Conservation (phyloP, 2,797 vertebrate species). For the Garrulus glandarius region DNA sequence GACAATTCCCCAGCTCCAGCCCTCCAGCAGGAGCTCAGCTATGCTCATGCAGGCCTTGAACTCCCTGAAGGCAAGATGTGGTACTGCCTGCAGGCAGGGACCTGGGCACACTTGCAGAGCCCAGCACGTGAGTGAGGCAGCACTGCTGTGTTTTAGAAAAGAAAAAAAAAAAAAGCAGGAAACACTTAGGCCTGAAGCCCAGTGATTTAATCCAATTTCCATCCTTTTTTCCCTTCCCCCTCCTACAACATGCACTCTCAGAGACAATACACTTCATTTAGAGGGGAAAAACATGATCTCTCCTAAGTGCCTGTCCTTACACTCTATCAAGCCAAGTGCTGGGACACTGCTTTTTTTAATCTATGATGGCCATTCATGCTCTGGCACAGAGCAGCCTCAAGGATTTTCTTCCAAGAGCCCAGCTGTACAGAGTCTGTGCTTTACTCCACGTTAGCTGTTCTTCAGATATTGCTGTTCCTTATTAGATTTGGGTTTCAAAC, state of each 20-base stretch:
- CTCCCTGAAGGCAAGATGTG: neutral
- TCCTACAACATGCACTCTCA: neutral
- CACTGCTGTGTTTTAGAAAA: neutral
- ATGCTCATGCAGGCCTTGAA: neutral
- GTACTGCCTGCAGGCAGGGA: neutral
- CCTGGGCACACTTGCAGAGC: neutral
- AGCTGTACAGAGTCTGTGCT: neutral
- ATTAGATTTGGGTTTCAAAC: neutral
- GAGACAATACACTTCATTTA: conserved; percentile 31
- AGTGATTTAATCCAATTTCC: conserved; percentile 62
- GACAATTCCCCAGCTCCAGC: neutral
- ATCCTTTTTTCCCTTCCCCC: conserved; percentile 29
- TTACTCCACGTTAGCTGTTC: neutral
- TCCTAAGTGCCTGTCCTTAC: neutral
- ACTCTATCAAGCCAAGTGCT: neutral
- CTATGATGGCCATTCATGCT: neutral
- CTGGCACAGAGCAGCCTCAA: neutral
- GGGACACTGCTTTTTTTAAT: neutral
- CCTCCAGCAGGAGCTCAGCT: neutral
- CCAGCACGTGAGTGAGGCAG: neutral
- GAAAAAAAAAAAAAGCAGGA: neutral
- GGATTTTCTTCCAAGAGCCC: neutral
- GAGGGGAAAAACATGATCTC: neutral
- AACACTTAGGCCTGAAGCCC: conserved; percentile 51
- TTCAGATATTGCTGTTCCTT: neutral